Conservation (phyloP, 2,888 invertebrate genomes). For the Calephelis perditalis region DNA sequence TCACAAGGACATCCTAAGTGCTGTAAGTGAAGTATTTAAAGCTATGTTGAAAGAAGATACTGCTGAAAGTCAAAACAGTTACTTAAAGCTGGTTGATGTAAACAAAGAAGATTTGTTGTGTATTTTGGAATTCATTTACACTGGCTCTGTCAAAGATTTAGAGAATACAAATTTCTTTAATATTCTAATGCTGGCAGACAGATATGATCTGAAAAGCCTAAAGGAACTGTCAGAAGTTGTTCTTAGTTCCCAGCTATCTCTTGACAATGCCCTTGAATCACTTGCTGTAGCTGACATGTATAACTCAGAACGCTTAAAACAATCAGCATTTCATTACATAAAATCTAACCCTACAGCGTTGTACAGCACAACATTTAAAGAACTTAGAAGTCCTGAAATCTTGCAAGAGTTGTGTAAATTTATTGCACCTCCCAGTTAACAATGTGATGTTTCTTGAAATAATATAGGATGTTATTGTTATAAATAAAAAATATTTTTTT, state of each 20-base stretch:
- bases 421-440: slow-evolving; percentile 33
- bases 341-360: slow-evolving; percentile 49
- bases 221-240: slow-evolving; percentile 50
- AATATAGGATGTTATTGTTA: slow-evolving; percentile 18
- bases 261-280: slow-evolving; percentile 56
- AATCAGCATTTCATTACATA: slow-evolving; percentile 51
- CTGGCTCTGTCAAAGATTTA: slow-evolving; percentile 51
- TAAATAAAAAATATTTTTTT: slow-evolving; percentile 37
- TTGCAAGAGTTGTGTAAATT: slow-evolving; percentile 53
- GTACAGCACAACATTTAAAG: slow-evolving; percentile 44
- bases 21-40: slow-evolving; percentile 64
- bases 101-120: slow-evolving; percentile 49
- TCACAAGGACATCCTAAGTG: slow-evolving; percentile 52
- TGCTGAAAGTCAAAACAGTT: slow-evolving; percentile 57
- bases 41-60: slow-evolving; percentile 68
- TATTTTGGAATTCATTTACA: slow-evolving; percentile 60
- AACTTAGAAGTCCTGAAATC: slow-evolving; percentile 51
- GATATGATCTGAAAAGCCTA: slow-evolving; percentile 54
- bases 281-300: slow-evolving; percentile 55
- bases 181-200: slow-evolving; percentile 57
- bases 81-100: slow-evolving; percentile 56
- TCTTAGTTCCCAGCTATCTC: slow-evolving; percentile 44
- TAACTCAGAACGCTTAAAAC: slow-evolving; percentile 51
- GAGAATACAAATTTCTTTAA: slow-evolving; percentile 48
- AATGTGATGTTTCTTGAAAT: slow-evolving; percentile 13